A percentile compares a stretch with the other conserved stretches of the same genome.
phyloP scores from a whole-genome alignment of 2,797 vertebrate genomes.

The Holocentrus rufus region DNA sequence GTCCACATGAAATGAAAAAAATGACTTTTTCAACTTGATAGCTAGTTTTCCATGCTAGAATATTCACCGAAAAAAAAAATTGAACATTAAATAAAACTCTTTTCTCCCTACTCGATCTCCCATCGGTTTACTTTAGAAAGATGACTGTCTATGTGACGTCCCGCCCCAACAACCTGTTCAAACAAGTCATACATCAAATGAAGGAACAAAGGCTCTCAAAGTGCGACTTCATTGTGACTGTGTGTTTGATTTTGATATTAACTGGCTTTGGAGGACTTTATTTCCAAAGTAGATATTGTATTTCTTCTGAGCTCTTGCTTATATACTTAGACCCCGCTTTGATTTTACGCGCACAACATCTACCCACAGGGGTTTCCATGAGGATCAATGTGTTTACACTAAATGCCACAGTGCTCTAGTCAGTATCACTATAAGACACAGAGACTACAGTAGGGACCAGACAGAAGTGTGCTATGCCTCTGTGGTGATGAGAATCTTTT shows the following conservation, averaged over 20 bases:
- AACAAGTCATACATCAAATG: too few relatives aligned
- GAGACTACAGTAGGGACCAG: slow-evolving; percentile 22
- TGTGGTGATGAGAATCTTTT: slow-evolving; percentile 71
- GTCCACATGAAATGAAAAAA: too few relatives aligned
- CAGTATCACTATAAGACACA: slow-evolving; percentile 49
- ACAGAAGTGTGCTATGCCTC: slow-evolving; percentile 41
- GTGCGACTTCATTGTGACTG: too few relatives aligned
- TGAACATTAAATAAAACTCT: too few relatives aligned
- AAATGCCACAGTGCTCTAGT: slow-evolving; percentile 46
- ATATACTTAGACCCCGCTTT: slow-evolving; percentile 44
- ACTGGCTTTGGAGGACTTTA: slow-evolving; percentile 36
- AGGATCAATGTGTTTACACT: slow-evolving; percentile 55
- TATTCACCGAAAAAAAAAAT: too few relatives aligned
- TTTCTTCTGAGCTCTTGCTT: slow-evolving; percentile 50
- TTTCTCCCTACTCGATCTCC: too few relatives aligned
- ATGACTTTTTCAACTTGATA: too few relatives aligned
- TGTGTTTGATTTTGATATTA: slow-evolving; percentile 37
- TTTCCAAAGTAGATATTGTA: slow-evolving; percentile 42
- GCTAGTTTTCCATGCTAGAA: too few relatives aligned
- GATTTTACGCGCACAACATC: slow-evolving; percentile 27
- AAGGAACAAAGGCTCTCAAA: too few relatives aligned
- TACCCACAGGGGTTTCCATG: slow-evolving; percentile 14
- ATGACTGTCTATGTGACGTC: too few relatives aligned
- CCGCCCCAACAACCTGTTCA: too few relatives aligned
- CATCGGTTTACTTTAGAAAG: too few relatives aligned